Evolutionary conservation across 2,113 vertebrate genomes (phyloP), one percentile per base, ranked within the genome.

Genomic region (Meriones unguiculatus): DNA sequence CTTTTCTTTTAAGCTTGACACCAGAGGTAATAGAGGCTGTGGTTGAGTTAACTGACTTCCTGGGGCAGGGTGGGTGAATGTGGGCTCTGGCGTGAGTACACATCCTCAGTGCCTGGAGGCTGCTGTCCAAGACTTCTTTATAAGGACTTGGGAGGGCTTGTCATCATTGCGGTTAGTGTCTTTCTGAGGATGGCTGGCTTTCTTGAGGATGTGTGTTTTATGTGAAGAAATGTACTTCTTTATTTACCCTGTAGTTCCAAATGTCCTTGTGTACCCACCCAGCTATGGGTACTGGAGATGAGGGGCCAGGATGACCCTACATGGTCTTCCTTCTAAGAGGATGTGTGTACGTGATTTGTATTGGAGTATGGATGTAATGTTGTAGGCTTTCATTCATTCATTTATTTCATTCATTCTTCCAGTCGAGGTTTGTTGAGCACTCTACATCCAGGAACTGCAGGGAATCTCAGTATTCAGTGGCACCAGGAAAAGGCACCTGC

Each of bases 1-100:
- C 96, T 97, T 97, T 98, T 98, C 97, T 98, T 98, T 98, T 97
- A 97, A 98, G 97, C 94, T 59, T 92, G 82, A 97, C 96, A 96
- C 88, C 24, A 70, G 96, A 96, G 82, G 96, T 94, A 94, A 52
- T 38, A 46, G 96, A 94, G 92, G 38, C 88, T 62, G 32, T 41
- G 86, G 81, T 87, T 76, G 28, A 50, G 59, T 86, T 86, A 87
- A 69, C 95, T 89, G 38, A 81, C 15, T 94, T 97, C 95, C 30
- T 30, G 80, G 91, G 92, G 32, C 84, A 77, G 94, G 90, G 10
- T 24, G 35, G 65, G 70, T 20, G 14, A 35, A 14, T 78, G 8
- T 6, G 35, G 50, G 30, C 35, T 81, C 24, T 70, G 38, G 12
- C 11, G 87, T 52, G 90, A 9, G 28, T 0, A 5, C 20, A 1